Evolutionary conservation across 1,140 invertebrate genomes (phyloP).

Genomic region (Drosophila orena): DNA sequence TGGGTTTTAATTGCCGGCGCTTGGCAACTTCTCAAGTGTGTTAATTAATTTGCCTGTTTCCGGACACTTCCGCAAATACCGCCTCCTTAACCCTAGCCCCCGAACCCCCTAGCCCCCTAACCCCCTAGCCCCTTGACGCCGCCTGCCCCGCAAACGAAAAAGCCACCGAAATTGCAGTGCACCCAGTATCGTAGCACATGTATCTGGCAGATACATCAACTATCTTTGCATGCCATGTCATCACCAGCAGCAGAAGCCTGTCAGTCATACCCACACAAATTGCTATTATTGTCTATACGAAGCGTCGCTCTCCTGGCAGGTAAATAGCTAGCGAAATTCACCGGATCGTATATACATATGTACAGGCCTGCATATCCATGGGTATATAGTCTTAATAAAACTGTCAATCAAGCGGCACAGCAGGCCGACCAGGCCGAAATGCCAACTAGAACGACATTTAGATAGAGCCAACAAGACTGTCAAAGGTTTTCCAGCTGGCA

Average conservation of each 20-base stretch:
- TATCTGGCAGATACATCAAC: constrained; percentile 51
- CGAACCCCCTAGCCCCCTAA: too few species aligned
- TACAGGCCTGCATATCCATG: too few species aligned
- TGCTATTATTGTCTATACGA: constrained; percentile 36
- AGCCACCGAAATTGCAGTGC: too few species aligned
- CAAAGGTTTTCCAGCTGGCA: constrained; percentile 44
- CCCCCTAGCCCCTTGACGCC: not conserved
- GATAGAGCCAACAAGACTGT: constrained; percentile 57
- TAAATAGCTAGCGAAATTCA: constrained; percentile 14
- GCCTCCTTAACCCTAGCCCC: not conserved
- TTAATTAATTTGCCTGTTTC: constrained; percentile 65
- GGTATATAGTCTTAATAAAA: constrained; percentile 61
- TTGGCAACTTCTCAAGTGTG: constrained; percentile 74
- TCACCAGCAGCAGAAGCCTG: constrained; percentile 37
- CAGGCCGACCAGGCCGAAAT: constrained; percentile 11
- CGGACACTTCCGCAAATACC: constrained; percentile 30
- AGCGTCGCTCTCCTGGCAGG: not conserved
- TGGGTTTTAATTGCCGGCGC: constrained; percentile 76
- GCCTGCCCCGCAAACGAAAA: not conserved
- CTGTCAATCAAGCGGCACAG: constrained; percentile 62
- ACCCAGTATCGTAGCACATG: constrained; percentile 15
- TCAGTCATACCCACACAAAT: constrained; percentile 46
- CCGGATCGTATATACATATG: constrained; percentile 4
- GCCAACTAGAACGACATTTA: constrained; percentile 48
- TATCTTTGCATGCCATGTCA: constrained; percentile 58